Evolutionary conservation across 2,113 vertebrate species (phyloP).

Genomic region (Dipodomys merriami): DNA sequence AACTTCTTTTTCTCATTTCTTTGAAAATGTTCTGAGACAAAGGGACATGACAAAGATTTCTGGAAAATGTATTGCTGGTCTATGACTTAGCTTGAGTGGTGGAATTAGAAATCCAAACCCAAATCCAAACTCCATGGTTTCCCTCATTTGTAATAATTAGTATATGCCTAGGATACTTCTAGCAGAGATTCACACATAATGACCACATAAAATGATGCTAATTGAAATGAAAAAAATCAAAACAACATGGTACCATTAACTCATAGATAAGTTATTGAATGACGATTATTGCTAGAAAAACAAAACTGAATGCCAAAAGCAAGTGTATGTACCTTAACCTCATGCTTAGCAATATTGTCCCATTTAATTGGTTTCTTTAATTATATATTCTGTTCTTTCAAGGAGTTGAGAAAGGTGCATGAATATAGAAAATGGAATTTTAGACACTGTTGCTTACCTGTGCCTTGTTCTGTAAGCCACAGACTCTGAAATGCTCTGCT

Average conservation of each 20-base stretch:
- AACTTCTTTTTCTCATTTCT: background rate
- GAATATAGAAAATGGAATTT: slow-evolving; percentile 31
- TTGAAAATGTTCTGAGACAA: slow-evolving; percentile 21
- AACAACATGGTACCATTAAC: background rate
- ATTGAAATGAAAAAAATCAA: background rate
- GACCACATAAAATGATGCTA: too few species aligned
- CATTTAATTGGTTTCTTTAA: background rate
- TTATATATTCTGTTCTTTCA: background rate
- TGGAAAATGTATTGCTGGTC: background rate
- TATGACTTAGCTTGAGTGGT: background rate
- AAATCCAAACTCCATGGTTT: too few species aligned
- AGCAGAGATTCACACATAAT: too few species aligned
- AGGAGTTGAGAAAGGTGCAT: background rate
- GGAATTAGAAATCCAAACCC: background rate
- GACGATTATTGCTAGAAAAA: background rate
- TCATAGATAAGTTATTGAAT: background rate
- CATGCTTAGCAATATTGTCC: background rate
- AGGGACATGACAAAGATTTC: slow-evolving; percentile 35
- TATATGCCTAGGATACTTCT: too few species aligned
- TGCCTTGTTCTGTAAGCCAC: background rate
- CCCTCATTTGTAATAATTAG: too few species aligned
- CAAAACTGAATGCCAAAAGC: background rate
- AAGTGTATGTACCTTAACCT: background rate
- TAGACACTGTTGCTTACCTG: background rate
- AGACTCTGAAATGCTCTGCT: background rate